phyloP scores from a whole-genome alignment of 2,797 vertebrate genomes.

The Melanotaenia nigrans region DNA sequence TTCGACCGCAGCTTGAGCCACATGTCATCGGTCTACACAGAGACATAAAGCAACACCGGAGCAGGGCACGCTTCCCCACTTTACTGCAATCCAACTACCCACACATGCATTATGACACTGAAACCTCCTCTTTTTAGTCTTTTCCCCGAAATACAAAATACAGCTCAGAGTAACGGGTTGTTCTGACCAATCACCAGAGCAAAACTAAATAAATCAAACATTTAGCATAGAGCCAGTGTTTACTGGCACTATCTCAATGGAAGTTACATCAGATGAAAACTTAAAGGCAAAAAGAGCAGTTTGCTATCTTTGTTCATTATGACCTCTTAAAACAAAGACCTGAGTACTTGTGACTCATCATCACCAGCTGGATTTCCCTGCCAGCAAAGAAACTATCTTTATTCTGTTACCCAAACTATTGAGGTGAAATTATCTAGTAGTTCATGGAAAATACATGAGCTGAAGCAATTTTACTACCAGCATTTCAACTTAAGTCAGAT shows the following conservation, averaged over 20 bases:
- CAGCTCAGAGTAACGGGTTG: conserved; percentile 7
- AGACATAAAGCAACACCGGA: conserved; percentile 84
- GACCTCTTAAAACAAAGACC: not conserved
- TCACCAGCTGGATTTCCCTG: not conserved
- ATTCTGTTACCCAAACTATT: not conserved
- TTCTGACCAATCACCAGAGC: conserved; percentile 12
- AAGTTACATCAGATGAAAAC: not conserved
- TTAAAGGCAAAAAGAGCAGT: not conserved
- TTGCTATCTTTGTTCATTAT: not conserved
- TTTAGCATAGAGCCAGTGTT: not conserved
- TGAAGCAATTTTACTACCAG: not conserved
- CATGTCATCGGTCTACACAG: conserved; percentile 94
- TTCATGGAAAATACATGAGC: not conserved
- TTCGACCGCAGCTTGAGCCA: conserved; percentile 95
- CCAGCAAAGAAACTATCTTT: accelerated
- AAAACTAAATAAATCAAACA: conserved; percentile 5
- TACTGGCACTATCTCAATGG: not conserved
- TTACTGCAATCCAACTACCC: conserved; percentile 10
- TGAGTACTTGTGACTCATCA: not conserved
- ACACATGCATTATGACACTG: conserved; percentile 17
- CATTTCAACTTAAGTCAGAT: not conserved
- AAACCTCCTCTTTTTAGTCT: conserved; percentile 1
- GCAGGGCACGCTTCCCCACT: conserved; percentile 33
- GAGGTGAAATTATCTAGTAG: not conserved
- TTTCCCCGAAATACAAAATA: not conserved